Percentiles rank a stretch among this genome's conserved stretches.
Conservation (phyloP, 1,140 invertebrate genomes). For the Apis dorsata region DNA sequence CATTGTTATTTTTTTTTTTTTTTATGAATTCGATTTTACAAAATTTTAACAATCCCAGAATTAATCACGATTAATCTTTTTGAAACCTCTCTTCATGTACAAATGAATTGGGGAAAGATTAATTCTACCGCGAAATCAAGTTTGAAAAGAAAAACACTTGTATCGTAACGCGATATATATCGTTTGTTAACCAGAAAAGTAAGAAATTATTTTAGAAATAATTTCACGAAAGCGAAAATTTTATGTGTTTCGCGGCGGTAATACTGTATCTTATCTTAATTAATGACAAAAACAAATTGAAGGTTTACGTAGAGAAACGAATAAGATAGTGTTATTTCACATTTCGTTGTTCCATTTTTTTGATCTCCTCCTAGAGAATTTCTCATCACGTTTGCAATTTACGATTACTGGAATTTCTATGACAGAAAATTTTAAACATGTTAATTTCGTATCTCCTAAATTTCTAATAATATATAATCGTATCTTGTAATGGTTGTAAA, state of each 20-base stretch:
- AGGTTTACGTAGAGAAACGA: background rate
- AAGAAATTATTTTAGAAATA: no score
- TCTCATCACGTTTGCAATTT: background rate
- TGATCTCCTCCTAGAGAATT: background rate
- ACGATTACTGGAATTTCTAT: background rate
- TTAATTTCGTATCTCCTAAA: background rate
- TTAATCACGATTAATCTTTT: no score
- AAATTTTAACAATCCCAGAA: no score
- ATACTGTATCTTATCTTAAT: background rate
- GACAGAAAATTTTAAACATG: background rate
- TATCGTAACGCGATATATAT: no score
- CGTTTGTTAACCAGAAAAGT: no score
- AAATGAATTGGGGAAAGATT: no score
- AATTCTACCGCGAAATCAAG: no score
- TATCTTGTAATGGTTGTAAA: background rate
- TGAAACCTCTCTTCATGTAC: no score
- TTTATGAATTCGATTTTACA: background rate
- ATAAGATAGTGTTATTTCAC: background rate
- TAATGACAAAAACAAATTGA: background rate
- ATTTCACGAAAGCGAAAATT: no score
- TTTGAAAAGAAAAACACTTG: no score
- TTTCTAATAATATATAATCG: background rate
- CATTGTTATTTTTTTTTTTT: background rate
- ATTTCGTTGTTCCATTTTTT: background rate
- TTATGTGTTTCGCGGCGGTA: no score